Evolutionary conservation across 2,113 vertebrate species (phyloP).

Genomic region (Gila orcuttii): DNA sequence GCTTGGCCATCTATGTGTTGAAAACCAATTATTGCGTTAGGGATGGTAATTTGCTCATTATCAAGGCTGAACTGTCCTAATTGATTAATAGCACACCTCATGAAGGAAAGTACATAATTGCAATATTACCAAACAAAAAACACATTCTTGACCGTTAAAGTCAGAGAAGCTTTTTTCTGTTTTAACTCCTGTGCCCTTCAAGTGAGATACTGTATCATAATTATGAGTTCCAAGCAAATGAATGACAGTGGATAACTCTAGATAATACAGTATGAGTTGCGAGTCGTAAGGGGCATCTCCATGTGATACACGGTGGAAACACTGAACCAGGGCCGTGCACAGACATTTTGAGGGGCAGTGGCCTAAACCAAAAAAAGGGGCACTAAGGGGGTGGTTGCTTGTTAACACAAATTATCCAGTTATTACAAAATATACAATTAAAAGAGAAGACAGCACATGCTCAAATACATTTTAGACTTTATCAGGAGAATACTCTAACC

Average conservation of each 20-base stretch:
- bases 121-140: slow-evolving; percentile 2
- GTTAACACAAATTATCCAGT: no score
- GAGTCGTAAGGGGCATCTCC: no score
- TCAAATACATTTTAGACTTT: no score
- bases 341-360: no score
- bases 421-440: no score
- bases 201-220: not conserved
- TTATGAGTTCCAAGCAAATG: not conserved
- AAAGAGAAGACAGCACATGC: no score
- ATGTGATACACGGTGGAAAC: no score
- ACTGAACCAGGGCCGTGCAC: no score
- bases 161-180: not conserved
- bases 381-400: no score
- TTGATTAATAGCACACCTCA: slow-evolving; percentile 3
- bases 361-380: no score
- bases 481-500: no score
- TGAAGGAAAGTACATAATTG: not conserved
- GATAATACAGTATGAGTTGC: not conserved
- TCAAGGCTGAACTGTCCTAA: not conserved
- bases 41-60: slow-evolving; percentile 7
- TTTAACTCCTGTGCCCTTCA: not conserved
- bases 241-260: not conserved
- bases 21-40: slow-evolving; percentile 14
- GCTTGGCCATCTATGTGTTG: not conserved
- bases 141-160: not conserved